These are phyloP conservation scores for Elachura formosa DNA, from an alignment of 2,113 vertebrate species.

Conservation along the genomic window DNA sequence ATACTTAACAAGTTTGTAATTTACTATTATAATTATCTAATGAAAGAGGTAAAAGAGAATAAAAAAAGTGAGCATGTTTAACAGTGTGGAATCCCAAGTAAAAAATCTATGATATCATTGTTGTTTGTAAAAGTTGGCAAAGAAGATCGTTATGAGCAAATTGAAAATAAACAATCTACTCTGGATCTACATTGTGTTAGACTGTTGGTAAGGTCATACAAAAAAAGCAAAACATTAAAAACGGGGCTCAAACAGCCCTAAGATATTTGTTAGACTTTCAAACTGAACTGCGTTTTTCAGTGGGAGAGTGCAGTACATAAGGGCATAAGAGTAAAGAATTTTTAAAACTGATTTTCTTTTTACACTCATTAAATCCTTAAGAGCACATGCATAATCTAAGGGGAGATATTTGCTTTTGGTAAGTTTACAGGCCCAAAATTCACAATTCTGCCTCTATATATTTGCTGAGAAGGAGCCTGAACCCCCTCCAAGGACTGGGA, in stretches of 20 bases:
- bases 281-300: not conserved
- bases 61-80: not conserved
- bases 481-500: fast-evolving
- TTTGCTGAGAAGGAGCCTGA: not conserved
- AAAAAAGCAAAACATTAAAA: not conserved
- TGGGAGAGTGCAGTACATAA: not conserved
- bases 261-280: constrained; percentile 21
- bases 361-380: not conserved
- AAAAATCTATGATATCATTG: not conserved
- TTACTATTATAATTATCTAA: constrained; percentile 1
- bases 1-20: constrained; percentile 50
- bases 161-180: constrained; percentile 40
- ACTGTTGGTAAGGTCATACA: not conserved
- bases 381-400: not conserved
- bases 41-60: not conserved
- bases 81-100: not conserved
- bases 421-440: not conserved
- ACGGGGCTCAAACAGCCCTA: not conserved
- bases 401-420: not conserved
- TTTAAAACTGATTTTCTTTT: fast-evolving
- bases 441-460: not conserved
- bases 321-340: not conserved
- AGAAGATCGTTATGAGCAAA: not conserved
- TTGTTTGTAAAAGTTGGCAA: constrained; percentile 45
- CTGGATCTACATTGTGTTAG: not conserved